Evolutionary conservation across 2,888 invertebrate genomes (phyloP).

Genomic region (Thelaira solivaga): DNA sequence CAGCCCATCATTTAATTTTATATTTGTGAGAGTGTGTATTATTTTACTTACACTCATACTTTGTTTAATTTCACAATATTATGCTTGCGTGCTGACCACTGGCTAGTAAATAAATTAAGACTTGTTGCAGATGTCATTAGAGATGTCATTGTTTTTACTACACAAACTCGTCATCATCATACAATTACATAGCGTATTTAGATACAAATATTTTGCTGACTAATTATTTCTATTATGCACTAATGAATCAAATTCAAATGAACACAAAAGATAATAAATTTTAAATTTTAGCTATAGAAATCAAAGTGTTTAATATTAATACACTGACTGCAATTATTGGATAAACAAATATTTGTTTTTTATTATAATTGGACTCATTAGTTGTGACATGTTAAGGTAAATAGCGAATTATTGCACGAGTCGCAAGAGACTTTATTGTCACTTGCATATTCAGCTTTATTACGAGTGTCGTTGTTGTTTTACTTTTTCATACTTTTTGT

Average conservation of each 20-base stretch:
- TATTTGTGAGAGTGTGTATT: not conserved
- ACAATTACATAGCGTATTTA: not conserved
- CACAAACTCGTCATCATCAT: not conserved
- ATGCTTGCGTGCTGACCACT: not conserved
- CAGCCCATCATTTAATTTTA: no score
- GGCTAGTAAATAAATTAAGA: constrained; percentile 1
- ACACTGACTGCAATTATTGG: no score
- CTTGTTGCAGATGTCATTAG: constrained; percentile 29
- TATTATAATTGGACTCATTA: no score
- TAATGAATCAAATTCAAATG: constrained; percentile 24
- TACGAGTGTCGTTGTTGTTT: no score
- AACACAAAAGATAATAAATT: not conserved
- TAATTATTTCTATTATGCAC: constrained; percentile 35
- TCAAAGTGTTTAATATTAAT: not conserved
- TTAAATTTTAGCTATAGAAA: not conserved
- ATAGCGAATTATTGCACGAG: no score
- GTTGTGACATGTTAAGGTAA: no score
- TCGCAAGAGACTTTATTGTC: no score
- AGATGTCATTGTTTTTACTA: constrained; percentile 28
- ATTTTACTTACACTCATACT: not conserved
- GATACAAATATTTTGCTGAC: not conserved
- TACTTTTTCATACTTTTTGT: no score
- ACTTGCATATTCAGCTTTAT: no score
- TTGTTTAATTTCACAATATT: not conserved
- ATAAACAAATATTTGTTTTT: no score